A percentile compares a stretch with the other conserved stretches of the same genome.
phyloP scores from a whole-genome alignment of 2,888 invertebrate genomes.

The Sinopyrophorus schimmeli region DNA sequence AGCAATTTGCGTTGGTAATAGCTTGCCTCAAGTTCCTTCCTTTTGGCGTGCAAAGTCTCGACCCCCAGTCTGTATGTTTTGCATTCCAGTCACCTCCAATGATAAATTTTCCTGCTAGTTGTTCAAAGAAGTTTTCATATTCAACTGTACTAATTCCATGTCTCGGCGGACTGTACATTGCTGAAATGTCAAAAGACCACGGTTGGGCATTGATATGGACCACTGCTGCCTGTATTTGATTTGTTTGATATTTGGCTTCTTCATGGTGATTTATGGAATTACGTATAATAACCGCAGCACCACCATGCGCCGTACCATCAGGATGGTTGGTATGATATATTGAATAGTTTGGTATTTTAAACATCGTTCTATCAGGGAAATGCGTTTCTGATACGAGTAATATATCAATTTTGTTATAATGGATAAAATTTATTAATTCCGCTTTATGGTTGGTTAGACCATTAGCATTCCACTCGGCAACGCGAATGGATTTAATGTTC shows the following conservation, averaged over 20 bases:
- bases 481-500: slow-evolving; percentile 1
- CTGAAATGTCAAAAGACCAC: not conserved
- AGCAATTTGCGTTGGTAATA: not conserved
- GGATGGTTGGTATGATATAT: slow-evolving; percentile 3
- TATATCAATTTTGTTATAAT: not conserved
- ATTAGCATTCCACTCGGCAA: slow-evolving; percentile 3
- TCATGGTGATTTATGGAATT: not conserved
- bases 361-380: not conserved
- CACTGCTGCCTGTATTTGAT: not conserved
- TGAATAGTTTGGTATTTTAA: not conserved
- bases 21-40: not conserved
- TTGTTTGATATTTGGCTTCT: slow-evolving; percentile 1
- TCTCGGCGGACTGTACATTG: not conserved
- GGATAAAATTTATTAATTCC: slow-evolving; percentile 6
- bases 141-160: slow-evolving; percentile 1
- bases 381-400: slow-evolving; percentile 1
- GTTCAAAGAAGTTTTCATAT: slow-evolving; percentile 1
- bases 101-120: slow-evolving; percentile 7
- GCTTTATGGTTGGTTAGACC: slow-evolving; percentile 5
- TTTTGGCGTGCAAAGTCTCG: slow-evolving; percentile 2
- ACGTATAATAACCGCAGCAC: not conserved
- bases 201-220: not conserved
- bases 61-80: slow-evolving; percentile 5
- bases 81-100: slow-evolving; percentile 3
- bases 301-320: slow-evolving; percentile 1